Evolutionary conservation across 2,888 invertebrate genomes (phyloP), one percentile per base, ranked within the genome.

Genomic region (Camptogramma bilineatum): DNA sequence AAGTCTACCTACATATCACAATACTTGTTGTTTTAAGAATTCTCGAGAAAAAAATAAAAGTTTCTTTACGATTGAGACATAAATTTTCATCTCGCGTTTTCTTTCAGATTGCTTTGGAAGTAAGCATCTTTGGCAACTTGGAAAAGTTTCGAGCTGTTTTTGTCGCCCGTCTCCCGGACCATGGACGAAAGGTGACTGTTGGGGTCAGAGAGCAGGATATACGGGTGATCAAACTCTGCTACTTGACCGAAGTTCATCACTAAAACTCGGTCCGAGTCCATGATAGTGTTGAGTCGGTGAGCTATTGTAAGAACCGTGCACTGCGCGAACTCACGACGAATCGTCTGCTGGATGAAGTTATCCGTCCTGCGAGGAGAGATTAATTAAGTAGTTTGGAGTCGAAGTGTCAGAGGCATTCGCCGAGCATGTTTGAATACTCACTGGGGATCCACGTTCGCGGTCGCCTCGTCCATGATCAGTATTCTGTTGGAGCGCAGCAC

Each of bases 231-330:
- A 81, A 94, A 96, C 85, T 96, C 96, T 63, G 88, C 84, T 5
- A 88, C 93, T 51, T 94, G 91, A 0, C 95, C 95, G 72, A 93
- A 92, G 75, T 94, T 95, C 88, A 95, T 92, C 7, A 95, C 94
- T 8, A 95, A 76, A 91, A 98, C 96, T 79, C 96, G 95, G 84
- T 97, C 96, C 3, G 97, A 97, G 87, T 98, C 98, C 95, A 98
- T 95, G 76, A 98, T 97, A 7, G 98, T 98, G 85, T 98, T 98
- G 62, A 98, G 94, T 53, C 98, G 95, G 87, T 98, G 98, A 9
- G 98, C 98, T 51, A 98, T 97, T 0, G 98, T 98, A 13, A 98
- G 87, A 3, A 98, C 98, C 0, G 98, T 98, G 82, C 97, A 98
- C 0, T 95, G 86, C 8, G 93, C 91, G 80, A 98, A 98, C 83